phyloP scores from a whole-genome alignment of 2,113 vertebrate genomes.

The Nesoenas mayeri region DNA sequence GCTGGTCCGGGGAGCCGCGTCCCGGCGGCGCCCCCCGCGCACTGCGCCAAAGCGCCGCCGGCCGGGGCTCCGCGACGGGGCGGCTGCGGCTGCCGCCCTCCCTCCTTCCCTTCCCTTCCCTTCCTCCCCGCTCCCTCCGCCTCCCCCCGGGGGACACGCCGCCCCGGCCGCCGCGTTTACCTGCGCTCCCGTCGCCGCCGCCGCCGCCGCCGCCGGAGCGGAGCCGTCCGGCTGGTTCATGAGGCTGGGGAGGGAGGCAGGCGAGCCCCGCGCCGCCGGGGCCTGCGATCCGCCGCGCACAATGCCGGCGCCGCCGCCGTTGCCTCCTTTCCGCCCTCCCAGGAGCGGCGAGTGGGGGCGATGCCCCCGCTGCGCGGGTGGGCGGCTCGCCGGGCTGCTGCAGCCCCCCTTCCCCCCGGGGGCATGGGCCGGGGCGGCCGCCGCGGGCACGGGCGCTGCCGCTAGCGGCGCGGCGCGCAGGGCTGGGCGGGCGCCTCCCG shows the following conservation, averaged over 20 bases:
- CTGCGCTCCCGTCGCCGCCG: conserved; percentile 22
- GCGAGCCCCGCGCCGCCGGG: conserved; percentile 32
- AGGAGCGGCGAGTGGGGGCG: conserved; percentile 29
- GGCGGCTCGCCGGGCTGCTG: conserved; percentile 32
- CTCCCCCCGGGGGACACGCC: neutral
- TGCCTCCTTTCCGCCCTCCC: conserved; percentile 40
- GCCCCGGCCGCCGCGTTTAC: conserved; percentile 39
- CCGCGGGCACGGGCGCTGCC: neutral
- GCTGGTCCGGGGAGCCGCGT: too few relatives aligned
- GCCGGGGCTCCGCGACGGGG: too few relatives aligned
- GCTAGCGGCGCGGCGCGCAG: too few relatives aligned
- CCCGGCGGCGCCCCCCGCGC: too few relatives aligned
- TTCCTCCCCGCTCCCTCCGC: too few relatives aligned
- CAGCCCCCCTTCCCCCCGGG: conserved; percentile 16
- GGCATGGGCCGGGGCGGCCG: conserved; percentile 24
- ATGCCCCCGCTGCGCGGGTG: conserved; percentile 11
- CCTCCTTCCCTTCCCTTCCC: too few relatives aligned
- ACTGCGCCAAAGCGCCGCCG: too few relatives aligned
- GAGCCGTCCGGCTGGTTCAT: conserved; percentile 45
- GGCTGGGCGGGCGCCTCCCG: too few relatives aligned
- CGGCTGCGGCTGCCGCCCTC: too few relatives aligned
- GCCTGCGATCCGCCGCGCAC: conserved; percentile 43
- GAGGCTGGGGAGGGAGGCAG: neutral
- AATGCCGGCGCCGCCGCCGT: conserved; percentile 40
- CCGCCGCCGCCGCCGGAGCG: conserved; percentile 33